phyloP scores from a whole-genome alignment of 2,113 vertebrate genomes.

The Numenius arquata region DNA sequence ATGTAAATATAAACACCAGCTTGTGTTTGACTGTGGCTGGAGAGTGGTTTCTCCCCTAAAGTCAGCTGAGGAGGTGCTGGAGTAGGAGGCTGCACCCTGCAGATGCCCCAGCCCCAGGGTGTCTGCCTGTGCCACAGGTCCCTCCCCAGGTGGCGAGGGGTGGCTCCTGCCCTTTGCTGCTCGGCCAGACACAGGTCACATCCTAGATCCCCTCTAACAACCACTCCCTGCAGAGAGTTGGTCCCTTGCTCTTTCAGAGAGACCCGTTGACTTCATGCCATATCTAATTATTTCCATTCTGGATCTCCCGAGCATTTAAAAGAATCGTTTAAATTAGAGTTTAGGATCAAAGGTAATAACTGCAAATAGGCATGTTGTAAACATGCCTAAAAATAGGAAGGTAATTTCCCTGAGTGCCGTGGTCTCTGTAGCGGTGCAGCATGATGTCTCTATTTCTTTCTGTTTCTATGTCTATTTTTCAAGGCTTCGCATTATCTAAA shows the following conservation, averaged over 20 bases:
- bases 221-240: background rate
- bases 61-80: background rate
- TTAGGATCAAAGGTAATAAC: slow-evolving; percentile 48
- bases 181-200: fast-evolving
- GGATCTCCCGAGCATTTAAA: background rate
- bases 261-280: background rate
- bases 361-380: slow-evolving; percentile 21
- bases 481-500: slow-evolving; percentile 3
- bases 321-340: slow-evolving; percentile 4
- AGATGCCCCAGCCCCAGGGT: background rate
- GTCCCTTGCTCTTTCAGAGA: background rate
- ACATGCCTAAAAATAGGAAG: slow-evolving; percentile 30
- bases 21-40: background rate
- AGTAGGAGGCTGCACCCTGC: background rate
- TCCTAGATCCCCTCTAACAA: background rate
- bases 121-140: background rate
- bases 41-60: background rate
- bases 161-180: background rate
- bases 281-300: background rate
- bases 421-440: background rate
- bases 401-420: slow-evolving; percentile 23
- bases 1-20: background rate
- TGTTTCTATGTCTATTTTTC: slow-evolving; percentile 25
- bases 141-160: fast-evolving
- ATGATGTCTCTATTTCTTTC: background rate